Conservation (phyloP, 2,888 invertebrate genomes). For the Ochlodes sylvanus region DNA sequence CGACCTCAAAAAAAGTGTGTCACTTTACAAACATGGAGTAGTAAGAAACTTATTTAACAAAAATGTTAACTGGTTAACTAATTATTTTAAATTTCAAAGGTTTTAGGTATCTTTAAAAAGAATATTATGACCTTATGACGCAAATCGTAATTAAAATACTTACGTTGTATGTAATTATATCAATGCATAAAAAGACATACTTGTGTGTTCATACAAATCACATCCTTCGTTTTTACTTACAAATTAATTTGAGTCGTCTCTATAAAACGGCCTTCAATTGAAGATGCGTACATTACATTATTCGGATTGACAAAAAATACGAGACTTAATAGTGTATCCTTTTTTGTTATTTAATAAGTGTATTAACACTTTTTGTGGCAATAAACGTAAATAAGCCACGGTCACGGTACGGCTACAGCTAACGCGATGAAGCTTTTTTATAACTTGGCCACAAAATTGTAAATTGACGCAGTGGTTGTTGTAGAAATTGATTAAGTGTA, state of each 20-base stretch:
- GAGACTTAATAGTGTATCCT: not conserved
- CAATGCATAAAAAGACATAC: not conserved
- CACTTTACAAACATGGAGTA: not conserved
- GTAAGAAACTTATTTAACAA: not conserved
- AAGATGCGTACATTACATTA: slow-evolving; percentile 21
- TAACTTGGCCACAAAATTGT: slow-evolving; percentile 23
- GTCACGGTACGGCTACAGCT: slow-evolving; percentile 40
- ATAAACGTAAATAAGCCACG: slow-evolving; percentile 36
- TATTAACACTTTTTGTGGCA: slow-evolving; percentile 37
- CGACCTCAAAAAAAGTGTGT: not conserved
- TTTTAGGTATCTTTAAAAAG: no score
- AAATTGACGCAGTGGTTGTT: slow-evolving; percentile 23
- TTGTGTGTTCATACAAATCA: slow-evolving; percentile 13
- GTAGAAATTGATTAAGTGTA: slow-evolving; percentile 28
- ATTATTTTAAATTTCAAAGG: no score
- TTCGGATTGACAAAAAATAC: slow-evolving; percentile 47
- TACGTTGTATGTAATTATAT: not conserved
- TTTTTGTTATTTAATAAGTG: not conserved
- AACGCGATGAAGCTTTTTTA: slow-evolving; percentile 36
- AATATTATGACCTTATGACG: no score
- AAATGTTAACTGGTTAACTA: no score
- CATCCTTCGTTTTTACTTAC: slow-evolving; percentile 19
- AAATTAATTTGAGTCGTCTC: not conserved
- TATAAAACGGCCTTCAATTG: slow-evolving; percentile 25
- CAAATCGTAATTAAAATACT: not conserved